phyloP scores from a whole-genome alignment of 92 coral and sea anemone genomes.

The Zoanthus gigantus region DNA sequence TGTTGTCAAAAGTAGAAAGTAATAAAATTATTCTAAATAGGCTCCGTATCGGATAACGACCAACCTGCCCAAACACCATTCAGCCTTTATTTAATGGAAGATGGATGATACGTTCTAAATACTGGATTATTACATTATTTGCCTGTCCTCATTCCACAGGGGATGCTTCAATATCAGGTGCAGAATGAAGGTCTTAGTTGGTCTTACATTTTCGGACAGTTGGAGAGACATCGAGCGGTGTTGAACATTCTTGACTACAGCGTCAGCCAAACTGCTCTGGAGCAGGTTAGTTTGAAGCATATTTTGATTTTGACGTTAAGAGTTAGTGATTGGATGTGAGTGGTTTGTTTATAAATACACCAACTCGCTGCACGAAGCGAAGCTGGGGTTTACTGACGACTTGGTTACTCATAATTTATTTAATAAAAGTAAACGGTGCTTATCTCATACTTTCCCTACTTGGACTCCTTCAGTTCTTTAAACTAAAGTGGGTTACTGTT shows the following conservation, averaged over 20 bases:
- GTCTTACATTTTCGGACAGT: slow-evolving; percentile 93
- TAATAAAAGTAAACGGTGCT: no score
- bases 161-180: slow-evolving; percentile 91
- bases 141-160: slow-evolving; percentile 51
- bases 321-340: no score
- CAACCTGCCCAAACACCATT: background rate
- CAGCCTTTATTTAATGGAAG: background rate
- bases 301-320: no score
- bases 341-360: no score
- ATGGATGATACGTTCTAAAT: background rate
- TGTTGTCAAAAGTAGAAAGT: background rate
- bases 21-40: no score
- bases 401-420: no score
- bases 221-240: slow-evolving; percentile 79
- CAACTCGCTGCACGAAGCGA: no score
- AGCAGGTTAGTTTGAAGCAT: slow-evolving; percentile 71
- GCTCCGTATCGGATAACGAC: background rate
- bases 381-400: no score
- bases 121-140: no score
- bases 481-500: no score
- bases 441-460: no score
- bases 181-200: slow-evolving; percentile 81
- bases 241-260: slow-evolving; percentile 94
- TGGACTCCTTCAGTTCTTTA: no score
- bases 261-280: slow-evolving; percentile 96